These are phyloP conservation scores for Polydrusus pterygomalis DNA, from an alignment of 2,888 invertebrate species.

Conservation along the genomic window DNA sequence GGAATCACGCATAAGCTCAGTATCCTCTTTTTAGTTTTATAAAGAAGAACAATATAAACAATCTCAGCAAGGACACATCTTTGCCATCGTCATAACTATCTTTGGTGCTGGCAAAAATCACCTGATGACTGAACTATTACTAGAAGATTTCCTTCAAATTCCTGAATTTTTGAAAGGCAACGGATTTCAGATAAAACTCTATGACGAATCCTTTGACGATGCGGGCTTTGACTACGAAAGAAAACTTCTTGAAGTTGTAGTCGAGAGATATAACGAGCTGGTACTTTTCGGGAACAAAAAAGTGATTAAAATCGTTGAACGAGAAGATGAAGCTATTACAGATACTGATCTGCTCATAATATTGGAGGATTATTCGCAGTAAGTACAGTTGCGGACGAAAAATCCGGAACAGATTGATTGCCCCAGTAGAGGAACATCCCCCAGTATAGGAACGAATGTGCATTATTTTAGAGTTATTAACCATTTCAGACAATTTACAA, in stretches of 20 bases:
- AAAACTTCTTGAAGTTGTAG: conserved; percentile 45
- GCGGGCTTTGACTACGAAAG: conserved; percentile 44
- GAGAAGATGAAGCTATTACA: conserved; percentile 72
- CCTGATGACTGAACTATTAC: conserved; percentile 59
- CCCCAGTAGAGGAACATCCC: no score
- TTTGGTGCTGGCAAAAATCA: conserved; percentile 62
- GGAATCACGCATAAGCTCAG: no score
- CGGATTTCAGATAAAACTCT: conserved; percentile 64
- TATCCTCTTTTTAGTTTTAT: conserved; percentile 54
- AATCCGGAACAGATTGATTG: no score
- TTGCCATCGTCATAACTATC: conserved; percentile 61
- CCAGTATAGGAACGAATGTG: no score
- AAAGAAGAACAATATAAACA: conserved; percentile 45
- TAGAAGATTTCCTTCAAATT: conserved; percentile 63
- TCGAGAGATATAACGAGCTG: conserved; percentile 62
- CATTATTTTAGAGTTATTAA: no score
- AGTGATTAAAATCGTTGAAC: conserved; percentile 66
- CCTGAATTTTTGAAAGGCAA: conserved; percentile 58
- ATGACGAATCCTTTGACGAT: conserved; percentile 61
- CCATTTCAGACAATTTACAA: no score
- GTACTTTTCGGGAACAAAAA: conserved; percentile 59
- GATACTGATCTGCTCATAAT: conserved; percentile 75
- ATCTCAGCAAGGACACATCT: conserved; percentile 39
- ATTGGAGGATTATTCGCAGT: conserved; percentile 71
- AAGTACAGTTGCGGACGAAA: no score